These are phyloP conservation scores for Petaurus breviceps DNA, from an alignment of 2,113 vertebrate genomes.

Conservation along the genomic window DNA sequence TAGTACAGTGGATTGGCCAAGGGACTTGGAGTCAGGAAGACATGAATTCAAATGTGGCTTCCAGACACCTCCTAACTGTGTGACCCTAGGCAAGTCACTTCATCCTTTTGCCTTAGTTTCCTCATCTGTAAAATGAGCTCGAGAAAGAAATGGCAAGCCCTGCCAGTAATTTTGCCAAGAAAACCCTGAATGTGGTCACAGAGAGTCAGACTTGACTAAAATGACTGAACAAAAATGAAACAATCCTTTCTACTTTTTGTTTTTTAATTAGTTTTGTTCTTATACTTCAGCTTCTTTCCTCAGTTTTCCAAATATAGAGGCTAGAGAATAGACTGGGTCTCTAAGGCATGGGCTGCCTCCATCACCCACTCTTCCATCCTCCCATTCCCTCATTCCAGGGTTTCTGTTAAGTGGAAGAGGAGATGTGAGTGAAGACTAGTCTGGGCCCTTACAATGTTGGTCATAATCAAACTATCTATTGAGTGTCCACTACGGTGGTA, in stretches of 20 bases:
- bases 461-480: neutral
- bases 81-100: neutral
- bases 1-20: neutral
- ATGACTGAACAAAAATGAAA: neutral
- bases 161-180: no score
- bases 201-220: no score
- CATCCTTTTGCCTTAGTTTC: neutral
- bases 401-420: neutral
- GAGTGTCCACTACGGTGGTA: neutral
- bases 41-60: neutral
- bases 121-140: no score
- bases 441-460: neutral
- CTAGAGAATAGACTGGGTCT: neutral
- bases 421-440: neutral
- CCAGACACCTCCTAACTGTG: neutral
- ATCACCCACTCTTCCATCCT: neutral
- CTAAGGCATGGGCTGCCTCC: neutral
- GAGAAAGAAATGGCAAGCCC: no score
- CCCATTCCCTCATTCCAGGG: neutral
- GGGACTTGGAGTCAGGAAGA: neutral
- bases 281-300: neutral
- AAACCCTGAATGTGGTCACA: no score
- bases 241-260: neutral
- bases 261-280: neutral
- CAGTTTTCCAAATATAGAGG: neutral